phyloP scores from a whole-genome alignment of 2,888 invertebrate species.

The Phengaris arion region DNA sequence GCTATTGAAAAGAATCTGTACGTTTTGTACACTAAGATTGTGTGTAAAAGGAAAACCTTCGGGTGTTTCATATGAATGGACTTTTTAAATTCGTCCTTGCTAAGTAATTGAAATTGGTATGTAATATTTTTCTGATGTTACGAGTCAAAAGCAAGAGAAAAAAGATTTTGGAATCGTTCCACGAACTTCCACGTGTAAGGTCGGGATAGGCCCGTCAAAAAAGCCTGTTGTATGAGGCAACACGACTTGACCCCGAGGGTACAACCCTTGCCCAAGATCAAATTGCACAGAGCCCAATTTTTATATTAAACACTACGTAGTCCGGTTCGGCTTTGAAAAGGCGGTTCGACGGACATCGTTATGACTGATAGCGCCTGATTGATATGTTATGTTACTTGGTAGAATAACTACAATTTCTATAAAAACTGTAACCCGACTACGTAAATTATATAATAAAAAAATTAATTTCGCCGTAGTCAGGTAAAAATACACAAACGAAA shows the following conservation, averaged over 20 bases:
- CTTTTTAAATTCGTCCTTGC: slow-evolving; percentile 25
- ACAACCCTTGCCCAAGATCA: neutral
- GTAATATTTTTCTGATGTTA: slow-evolving; percentile 9
- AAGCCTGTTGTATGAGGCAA: neutral
- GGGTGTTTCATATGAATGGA: slow-evolving; percentile 28
- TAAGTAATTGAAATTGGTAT: slow-evolving; percentile 26
- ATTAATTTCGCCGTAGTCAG: too few relatives aligned
- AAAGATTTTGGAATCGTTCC: neutral
- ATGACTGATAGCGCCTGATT: too few relatives aligned
- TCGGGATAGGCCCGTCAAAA: neutral
- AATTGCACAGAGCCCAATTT: neutral
- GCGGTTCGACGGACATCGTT: too few relatives aligned
- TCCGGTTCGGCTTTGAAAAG: too few relatives aligned
- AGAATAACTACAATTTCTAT: too few relatives aligned
- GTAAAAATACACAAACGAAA: too few relatives aligned
- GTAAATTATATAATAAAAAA: too few relatives aligned
- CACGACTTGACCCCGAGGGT: neutral
- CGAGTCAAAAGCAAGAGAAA: slow-evolving; percentile 1
- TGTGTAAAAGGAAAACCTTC: slow-evolving; percentile 37
- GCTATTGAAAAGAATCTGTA: slow-evolving; percentile 44
- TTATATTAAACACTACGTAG: neutral
- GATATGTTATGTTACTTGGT: too few relatives aligned
- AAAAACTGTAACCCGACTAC: too few relatives aligned
- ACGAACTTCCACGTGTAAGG: neutral
- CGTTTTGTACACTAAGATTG: slow-evolving; percentile 32